Evolutionary conservation across 2,113 vertebrate species (phyloP).

Genomic region (Cariama cristata): DNA sequence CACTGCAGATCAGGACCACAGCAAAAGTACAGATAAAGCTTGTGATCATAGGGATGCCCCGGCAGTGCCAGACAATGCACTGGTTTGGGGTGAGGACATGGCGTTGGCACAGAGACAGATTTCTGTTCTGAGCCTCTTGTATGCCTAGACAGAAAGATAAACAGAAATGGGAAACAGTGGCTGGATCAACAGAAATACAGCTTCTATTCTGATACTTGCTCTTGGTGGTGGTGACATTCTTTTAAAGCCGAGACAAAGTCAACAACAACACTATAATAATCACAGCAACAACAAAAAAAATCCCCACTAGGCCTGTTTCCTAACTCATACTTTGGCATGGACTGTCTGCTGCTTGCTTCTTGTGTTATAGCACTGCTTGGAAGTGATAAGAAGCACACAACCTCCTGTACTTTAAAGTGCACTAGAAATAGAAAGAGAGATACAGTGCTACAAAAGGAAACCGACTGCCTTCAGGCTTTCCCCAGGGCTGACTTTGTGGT

Average conservation of each 20-base stretch:
- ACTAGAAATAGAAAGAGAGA: conserved; percentile 58
- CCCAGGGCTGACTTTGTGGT: neutral
- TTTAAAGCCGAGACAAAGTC: neutral
- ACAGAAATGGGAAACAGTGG: neutral
- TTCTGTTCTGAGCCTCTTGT: neutral
- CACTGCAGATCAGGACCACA: neutral
- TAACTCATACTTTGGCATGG: neutral
- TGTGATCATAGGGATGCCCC: neutral
- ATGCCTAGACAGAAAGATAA: conserved; percentile 5
- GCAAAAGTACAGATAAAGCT: neutral
- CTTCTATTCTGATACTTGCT: neutral
- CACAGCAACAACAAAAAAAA: neutral
- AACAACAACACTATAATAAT: neutral
- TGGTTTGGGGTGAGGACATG: conserved; percentile 7
- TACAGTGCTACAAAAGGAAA: neutral
- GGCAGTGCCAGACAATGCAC: neutral
- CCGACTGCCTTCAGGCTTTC: neutral
- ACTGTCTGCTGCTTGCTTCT: neutral
- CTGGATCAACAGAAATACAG: neutral
- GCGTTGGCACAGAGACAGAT: neutral
- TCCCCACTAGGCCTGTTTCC: neutral
- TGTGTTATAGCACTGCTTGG: neutral
- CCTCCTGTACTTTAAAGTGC: conserved; percentile 18
- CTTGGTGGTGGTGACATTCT: neutral
- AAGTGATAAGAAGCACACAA: neutral